A percentile compares a stretch with the other conserved stretches of the same genome.
phyloP scores from a whole-genome alignment of 2,113 vertebrate genomes.

The Crocuta crocuta region DNA sequence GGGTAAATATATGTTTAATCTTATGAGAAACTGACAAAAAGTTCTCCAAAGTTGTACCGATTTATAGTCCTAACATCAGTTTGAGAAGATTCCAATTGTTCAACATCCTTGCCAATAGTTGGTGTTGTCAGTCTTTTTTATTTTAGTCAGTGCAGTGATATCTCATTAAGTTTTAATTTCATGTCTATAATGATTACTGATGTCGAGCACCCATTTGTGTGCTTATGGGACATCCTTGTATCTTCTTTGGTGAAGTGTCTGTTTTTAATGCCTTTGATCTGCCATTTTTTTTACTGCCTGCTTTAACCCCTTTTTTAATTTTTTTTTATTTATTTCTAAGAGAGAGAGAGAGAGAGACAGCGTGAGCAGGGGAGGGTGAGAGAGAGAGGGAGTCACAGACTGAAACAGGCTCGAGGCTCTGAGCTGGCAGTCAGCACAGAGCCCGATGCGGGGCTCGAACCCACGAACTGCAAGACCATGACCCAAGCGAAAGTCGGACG shows the following conservation, averaged over 20 bases:
- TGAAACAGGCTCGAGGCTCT: too few relatives aligned
- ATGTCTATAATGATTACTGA: neutral
- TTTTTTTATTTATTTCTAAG: too few relatives aligned
- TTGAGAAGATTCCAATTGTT: neutral
- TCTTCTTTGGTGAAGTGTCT: constrained; percentile 34
- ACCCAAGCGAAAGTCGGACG: too few relatives aligned
- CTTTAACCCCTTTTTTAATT: neutral
- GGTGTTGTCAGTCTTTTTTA: neutral
- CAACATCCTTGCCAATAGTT: neutral
- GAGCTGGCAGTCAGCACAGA: too few relatives aligned
- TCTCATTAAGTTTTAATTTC: neutral
- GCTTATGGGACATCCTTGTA: neutral
- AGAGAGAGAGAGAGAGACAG: too few relatives aligned
- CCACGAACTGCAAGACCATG: too few relatives aligned
- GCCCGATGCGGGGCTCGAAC: too few relatives aligned
- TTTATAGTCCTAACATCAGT: neutral
- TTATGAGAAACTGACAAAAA: constrained; percentile 36
- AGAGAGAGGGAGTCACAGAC: too few relatives aligned
- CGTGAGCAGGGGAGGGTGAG: too few relatives aligned
- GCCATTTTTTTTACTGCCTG: neutral
- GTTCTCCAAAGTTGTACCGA: neutral
- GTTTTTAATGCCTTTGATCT: neutral
- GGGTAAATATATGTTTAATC: neutral
- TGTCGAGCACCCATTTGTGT: neutral
- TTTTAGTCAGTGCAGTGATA: neutral